Conservation (phyloP, 2,888 invertebrate species). For the Dorcus parallelipipedus region DNA sequence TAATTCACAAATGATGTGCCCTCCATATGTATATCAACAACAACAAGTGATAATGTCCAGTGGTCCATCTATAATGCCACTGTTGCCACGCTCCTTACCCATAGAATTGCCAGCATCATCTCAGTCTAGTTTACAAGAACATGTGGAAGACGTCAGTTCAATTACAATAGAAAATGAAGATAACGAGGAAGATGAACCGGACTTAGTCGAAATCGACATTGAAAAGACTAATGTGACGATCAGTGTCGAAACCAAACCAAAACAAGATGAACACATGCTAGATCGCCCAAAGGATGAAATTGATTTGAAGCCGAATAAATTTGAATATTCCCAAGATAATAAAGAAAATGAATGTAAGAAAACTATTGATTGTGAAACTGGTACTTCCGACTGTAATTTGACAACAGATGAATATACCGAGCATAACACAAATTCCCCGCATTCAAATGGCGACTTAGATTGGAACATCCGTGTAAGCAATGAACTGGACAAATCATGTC, state of each 20-base stretch:
- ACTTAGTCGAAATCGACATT: neutral
- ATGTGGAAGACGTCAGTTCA: neutral
- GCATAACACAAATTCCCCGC: constrained; percentile 1
- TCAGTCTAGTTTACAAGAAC: constrained; percentile 2
- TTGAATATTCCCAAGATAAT: neutral
- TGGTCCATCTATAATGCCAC: constrained; percentile 44
- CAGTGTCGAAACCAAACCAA: neutral
- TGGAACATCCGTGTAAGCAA: neutral
- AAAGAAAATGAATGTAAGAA: constrained; percentile 19
- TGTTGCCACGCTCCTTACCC: constrained; percentile 24
- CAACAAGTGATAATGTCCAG: constrained; percentile 55
- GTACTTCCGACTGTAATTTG: neutral
- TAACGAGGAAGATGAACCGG: constrained; percentile 6
- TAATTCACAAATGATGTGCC: constrained; percentile 52
- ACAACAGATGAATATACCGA: neutral
- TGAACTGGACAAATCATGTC: constrained; percentile 48
- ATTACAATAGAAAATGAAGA: constrained; percentile 10
- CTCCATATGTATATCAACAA: constrained; percentile 55
- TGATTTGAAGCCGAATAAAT: neutral
- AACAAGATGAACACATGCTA: neutral
- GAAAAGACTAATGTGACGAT: neutral
- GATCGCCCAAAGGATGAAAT: neutral
- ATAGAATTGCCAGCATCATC: constrained; percentile 9
- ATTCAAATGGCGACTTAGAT: constrained; percentile 6
- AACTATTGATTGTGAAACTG: constrained; percentile 10